phyloP scores from a whole-genome alignment of 2,113 vertebrate genomes.

The Tautogolabrus adspersus region DNA sequence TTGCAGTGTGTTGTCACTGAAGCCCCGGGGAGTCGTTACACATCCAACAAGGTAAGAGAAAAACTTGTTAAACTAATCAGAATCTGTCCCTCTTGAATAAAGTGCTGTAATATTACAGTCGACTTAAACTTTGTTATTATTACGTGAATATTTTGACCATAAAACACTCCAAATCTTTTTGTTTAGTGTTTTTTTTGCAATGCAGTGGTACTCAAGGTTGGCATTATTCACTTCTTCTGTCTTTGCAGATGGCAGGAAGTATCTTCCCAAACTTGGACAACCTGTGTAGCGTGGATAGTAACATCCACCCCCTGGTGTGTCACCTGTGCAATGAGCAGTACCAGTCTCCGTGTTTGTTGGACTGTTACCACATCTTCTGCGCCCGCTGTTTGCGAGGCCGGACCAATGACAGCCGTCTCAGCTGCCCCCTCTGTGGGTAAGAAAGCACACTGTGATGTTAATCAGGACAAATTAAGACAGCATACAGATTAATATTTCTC shows the following conservation, averaged over 20 bases:
- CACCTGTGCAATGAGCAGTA: slow-evolving; percentile 91
- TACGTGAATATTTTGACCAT: not conserved
- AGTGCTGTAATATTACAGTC: not conserved
- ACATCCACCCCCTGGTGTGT: slow-evolving; percentile 90
- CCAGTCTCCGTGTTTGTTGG: slow-evolving; percentile 90
- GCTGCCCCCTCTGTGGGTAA: slow-evolving; percentile 93
- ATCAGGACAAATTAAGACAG: not conserved
- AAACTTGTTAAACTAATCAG: slow-evolving; percentile 6
- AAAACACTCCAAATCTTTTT: not conserved
- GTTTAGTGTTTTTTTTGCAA: not conserved
- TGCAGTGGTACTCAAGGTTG: not conserved
- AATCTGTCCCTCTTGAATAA: not conserved
- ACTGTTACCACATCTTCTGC: slow-evolving; percentile 95
- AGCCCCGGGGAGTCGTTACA: slow-evolving; percentile 7
- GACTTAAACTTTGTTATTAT: not conserved
- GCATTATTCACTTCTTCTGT: slow-evolving; percentile 1
- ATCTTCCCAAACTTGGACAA: slow-evolving; percentile 86
- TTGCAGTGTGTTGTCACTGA: slow-evolving; percentile 25
- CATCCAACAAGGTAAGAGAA: slow-evolving; percentile 65
- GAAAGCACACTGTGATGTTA: slow-evolving; percentile 35
- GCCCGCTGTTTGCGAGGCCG: slow-evolving; percentile 89
- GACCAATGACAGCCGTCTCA: slow-evolving; percentile 83
- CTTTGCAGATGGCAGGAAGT: slow-evolving; percentile 87
- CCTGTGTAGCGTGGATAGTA: slow-evolving; percentile 82
- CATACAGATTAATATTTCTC: not conserved